phyloP scores from a whole-genome alignment of 2,888 invertebrate species.

The Spicauda simplicius region DNA sequence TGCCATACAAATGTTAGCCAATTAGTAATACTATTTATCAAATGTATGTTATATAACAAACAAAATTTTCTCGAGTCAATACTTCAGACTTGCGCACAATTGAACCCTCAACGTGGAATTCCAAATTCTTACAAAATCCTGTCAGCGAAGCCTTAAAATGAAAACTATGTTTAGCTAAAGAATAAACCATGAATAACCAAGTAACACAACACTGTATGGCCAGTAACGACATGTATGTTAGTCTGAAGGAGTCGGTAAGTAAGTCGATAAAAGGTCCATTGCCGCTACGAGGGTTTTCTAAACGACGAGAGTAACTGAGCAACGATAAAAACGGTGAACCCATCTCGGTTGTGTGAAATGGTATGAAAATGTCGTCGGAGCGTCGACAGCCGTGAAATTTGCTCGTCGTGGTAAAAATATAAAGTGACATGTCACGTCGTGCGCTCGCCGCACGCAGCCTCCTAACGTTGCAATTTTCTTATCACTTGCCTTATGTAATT shows the following conservation, averaged over 20 bases:
- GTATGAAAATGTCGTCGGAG: constrained; percentile 21
- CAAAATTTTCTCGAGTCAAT: too few relatives aligned
- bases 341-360: constrained; percentile 54
- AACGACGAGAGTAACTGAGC: constrained; percentile 68
- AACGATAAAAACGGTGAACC: constrained; percentile 72
- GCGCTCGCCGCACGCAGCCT: constrained; percentile 1
- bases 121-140: too few relatives aligned
- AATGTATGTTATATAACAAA: too few relatives aligned
- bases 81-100: too few relatives aligned
- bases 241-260: constrained; percentile 63
- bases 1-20: too few relatives aligned
- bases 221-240: constrained; percentile 68
- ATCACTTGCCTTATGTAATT: background rate
- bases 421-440: constrained; percentile 26
- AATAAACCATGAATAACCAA: constrained; percentile 31
- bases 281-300: constrained; percentile 71
- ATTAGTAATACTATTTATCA: too few relatives aligned
- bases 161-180: background rate
- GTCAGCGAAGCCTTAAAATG: background rate
- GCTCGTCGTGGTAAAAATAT: constrained; percentile 60
- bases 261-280: constrained; percentile 74
- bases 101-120: background rate
- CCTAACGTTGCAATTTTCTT: constrained; percentile 18
- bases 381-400: constrained; percentile 67
- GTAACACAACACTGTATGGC: constrained; percentile 64